phyloP scores from a whole-genome alignment of 1,140 invertebrate genomes.

The Calliopsis andreniformis region DNA sequence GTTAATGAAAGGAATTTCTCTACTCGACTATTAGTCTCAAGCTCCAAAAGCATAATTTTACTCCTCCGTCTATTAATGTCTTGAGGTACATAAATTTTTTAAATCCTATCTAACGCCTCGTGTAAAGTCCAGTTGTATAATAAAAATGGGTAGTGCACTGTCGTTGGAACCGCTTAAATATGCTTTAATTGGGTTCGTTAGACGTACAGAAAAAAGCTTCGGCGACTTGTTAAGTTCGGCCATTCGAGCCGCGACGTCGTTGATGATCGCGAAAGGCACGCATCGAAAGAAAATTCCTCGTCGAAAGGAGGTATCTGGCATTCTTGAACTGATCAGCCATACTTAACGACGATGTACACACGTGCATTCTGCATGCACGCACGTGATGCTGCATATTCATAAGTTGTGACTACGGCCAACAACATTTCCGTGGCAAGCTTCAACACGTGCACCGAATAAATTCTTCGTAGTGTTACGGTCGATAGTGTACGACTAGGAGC shows the following conservation, averaged over 20 bases:
- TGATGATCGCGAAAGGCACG: constrained; percentile 9
- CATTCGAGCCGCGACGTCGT: neutral
- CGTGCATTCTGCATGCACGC: constrained; percentile 33
- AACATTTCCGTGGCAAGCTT: constrained; percentile 58
- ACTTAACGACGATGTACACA: constrained; percentile 38
- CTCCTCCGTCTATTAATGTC: no score
- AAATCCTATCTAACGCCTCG: no score
- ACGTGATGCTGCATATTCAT: constrained; percentile 59
- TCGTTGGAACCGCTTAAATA: neutral
- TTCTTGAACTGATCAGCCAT: constrained; percentile 33
- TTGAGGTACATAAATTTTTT: no score
- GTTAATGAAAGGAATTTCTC: no score
- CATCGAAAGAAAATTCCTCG: constrained; percentile 31
- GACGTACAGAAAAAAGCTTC: neutral
- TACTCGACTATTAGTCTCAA: no score
- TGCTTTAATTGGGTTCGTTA: neutral
- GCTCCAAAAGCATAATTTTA: no score
- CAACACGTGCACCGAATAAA: constrained; percentile 61
- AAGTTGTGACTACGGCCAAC: constrained; percentile 40
- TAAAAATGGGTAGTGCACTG: neutral
- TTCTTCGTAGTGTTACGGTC: constrained; percentile 30
- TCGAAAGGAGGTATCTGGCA: constrained; percentile 30
- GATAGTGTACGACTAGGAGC: constrained; percentile 15
- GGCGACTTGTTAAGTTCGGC: neutral
- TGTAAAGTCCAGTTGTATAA: no score